These are phyloP conservation scores for Diadumene lineata DNA, from an alignment of 92 coral and sea anemone species.

Conservation along the genomic window DNA sequence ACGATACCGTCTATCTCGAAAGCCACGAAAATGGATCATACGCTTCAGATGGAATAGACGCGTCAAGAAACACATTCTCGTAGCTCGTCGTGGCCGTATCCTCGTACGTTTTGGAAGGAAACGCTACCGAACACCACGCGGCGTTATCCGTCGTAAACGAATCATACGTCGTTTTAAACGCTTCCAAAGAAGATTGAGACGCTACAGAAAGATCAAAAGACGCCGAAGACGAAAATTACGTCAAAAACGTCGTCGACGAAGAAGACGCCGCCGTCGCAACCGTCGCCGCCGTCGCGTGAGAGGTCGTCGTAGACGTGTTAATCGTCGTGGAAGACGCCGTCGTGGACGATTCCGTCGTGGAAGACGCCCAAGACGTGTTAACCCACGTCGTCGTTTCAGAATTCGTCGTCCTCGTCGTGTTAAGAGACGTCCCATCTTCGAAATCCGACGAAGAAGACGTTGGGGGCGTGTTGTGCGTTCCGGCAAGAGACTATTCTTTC, in stretches of 20 bases:
- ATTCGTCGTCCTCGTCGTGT: constrained; percentile 7
- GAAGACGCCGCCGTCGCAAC: constrained; percentile 11
- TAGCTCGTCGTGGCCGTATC: not conserved
- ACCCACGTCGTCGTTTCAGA: not conserved
- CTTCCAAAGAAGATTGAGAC: not conserved
- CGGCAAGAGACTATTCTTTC: not conserved
- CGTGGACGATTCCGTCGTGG: not conserved
- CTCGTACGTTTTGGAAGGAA: not conserved
- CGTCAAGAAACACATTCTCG: not conserved
- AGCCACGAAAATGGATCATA: constrained; percentile 1
- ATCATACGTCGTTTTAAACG: not conserved
- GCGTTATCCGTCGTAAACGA: constrained; percentile 7
- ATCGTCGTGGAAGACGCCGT: not conserved
- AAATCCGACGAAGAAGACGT: not conserved
- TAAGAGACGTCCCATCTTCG: not conserved
- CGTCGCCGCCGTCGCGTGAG: constrained; percentile 8
- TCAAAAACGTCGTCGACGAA: constrained; percentile 1
- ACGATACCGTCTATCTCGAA: not conserved
- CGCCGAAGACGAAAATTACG: constrained; percentile 3
- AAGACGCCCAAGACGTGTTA: not conserved
- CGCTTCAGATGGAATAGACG: not conserved
- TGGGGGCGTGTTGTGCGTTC: constrained; percentile 9
- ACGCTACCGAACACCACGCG: not conserved
- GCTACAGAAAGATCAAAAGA: constrained; percentile 1
- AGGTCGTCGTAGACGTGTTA: not conserved